These are phyloP conservation scores for Argyra leucocephala DNA, from an alignment of 2,888 invertebrate species.

Conservation along the genomic window DNA sequence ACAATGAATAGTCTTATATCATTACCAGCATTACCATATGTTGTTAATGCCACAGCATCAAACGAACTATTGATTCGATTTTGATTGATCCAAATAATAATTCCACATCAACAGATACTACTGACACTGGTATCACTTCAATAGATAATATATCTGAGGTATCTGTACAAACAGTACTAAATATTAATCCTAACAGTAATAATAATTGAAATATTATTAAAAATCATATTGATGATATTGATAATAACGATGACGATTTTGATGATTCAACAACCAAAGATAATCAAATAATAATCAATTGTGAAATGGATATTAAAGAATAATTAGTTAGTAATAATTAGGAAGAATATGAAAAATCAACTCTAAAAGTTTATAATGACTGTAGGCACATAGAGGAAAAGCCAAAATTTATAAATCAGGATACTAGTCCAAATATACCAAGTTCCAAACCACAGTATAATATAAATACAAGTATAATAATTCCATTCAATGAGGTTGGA, in stretches of 20 bases:
- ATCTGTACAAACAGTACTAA: conserved; percentile 31
- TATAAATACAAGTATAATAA: conserved; percentile 10
- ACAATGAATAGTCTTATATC: conserved; percentile 26
- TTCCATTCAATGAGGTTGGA: conserved; percentile 16
- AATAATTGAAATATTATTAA: conserved; percentile 15
- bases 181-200: conserved; percentile 15
- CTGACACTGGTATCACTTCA: conserved; percentile 22
- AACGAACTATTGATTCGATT: conserved; percentile 14
- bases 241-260: conserved; percentile 21
- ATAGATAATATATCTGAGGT: conserved; percentile 30
- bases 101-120: conserved; percentile 14
- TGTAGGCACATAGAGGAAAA: conserved; percentile 30
- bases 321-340: conserved; percentile 21
- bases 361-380: conserved; percentile 15
- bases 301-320: conserved; percentile 26
- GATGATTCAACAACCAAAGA: conserved; percentile 20
- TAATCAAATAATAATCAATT: conserved; percentile 20
- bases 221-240: conserved; percentile 15
- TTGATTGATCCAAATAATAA: conserved; percentile 11
- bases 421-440: conserved; percentile 44
- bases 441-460: conserved; percentile 23
- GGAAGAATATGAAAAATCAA: conserved; percentile 24
- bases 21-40: background rate
- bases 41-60: conserved; percentile 18
- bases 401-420: conserved; percentile 43